phyloP scores from a whole-genome alignment of 2,797 vertebrate genomes.

The Perodicticus potto region DNA sequence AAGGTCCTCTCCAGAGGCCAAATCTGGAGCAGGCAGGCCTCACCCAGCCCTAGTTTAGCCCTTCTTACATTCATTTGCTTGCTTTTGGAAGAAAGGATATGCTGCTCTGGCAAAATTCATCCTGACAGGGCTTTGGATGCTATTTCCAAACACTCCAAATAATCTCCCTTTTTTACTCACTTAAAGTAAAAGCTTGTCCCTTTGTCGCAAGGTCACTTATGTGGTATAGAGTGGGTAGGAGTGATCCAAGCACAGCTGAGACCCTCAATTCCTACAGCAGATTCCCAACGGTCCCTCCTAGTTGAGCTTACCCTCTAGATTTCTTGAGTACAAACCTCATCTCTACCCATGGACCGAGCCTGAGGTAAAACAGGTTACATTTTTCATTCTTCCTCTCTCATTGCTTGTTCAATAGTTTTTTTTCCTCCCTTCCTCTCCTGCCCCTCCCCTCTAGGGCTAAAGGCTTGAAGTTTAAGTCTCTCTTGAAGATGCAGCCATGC shows the following conservation, averaged over 20 bases:
- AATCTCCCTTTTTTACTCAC: constrained; percentile 57
- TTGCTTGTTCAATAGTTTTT: constrained; percentile 84
- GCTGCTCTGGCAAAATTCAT: constrained; percentile 67
- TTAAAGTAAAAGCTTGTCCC: constrained; percentile 69
- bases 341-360: constrained; percentile 61
- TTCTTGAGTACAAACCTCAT: constrained; percentile 60
- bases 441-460: constrained; percentile 77
- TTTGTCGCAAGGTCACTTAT: constrained; percentile 69
- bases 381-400: constrained; percentile 75
- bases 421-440: constrained; percentile 73
- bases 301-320: constrained; percentile 53
- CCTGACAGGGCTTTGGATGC: constrained; percentile 73
- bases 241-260: background rate
- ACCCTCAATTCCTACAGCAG: background rate
- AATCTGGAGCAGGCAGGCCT: background rate
- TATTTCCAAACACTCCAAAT: constrained; percentile 80
- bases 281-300: background rate
- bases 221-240: background rate
- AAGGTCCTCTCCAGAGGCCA: background rate
- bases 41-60: constrained; percentile 16
- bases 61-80: constrained; percentile 24
- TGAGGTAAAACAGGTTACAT: constrained; percentile 77
- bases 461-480: constrained; percentile 86
- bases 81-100: constrained; percentile 68
- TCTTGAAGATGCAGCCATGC: constrained; percentile 85